A percentile compares a stretch with the other conserved stretches of the same genome.
Conservation (phyloP, 2,797 vertebrate species). For the Buphagus erythrorhynchus region DNA sequence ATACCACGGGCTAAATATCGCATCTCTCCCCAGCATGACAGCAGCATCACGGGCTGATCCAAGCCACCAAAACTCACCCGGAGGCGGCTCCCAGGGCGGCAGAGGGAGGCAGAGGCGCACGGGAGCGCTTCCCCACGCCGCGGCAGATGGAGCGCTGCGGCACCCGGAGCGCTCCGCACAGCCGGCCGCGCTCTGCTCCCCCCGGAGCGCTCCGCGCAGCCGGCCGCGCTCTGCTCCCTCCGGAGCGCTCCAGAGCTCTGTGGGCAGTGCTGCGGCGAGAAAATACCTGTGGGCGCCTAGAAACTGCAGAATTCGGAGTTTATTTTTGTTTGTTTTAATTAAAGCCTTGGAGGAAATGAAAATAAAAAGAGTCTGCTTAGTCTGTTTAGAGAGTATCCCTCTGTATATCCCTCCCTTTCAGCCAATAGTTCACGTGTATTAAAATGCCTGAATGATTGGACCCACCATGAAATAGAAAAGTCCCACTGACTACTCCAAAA, state of each 20-base stretch:
- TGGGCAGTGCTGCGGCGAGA: neutral
- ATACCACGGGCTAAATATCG: neutral
- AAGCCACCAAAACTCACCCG: accelerated
- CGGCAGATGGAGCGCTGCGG: constrained; percentile 43
- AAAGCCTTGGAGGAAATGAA: accelerated
- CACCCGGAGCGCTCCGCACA: neutral
- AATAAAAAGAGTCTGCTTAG: neutral
- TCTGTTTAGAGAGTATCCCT: neutral
- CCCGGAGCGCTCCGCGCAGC: accelerated
- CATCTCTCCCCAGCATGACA: neutral
- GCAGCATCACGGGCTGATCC: neutral
- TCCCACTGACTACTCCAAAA: neutral
- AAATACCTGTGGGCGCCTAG: neutral
- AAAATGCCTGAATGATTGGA: neutral
- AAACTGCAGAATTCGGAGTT: neutral
- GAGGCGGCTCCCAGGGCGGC: neutral
- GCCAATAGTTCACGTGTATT: neutral
- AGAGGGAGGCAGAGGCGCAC: neutral
- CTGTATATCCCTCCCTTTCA: too few relatives aligned
- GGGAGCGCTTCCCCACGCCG: neutral
- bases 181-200: neutral
- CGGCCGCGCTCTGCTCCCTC: neutral
- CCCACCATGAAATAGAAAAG: neutral
- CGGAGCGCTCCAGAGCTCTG: neutral
- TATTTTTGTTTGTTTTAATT: accelerated